These are phyloP conservation scores for Gymnocephalus cernua DNA, from an alignment of 2,113 vertebrate species.

Conservation along the genomic window DNA sequence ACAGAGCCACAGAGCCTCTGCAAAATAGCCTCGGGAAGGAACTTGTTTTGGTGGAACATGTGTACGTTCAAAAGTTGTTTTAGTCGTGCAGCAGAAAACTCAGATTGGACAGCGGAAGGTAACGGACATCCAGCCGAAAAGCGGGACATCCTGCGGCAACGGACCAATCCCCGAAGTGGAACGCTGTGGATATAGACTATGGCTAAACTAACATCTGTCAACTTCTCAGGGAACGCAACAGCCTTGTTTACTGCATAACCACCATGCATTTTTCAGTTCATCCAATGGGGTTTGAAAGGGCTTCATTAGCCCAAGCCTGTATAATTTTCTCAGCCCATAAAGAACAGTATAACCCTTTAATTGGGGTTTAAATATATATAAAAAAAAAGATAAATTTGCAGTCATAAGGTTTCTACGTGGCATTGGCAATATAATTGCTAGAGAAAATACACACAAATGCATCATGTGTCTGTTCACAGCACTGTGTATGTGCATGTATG, in stretches of 20 bases:
- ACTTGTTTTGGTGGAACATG: no score
- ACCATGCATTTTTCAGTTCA: conserved; percentile 24
- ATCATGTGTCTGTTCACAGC: not conserved
- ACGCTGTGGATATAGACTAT: not conserved
- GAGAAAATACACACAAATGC: not conserved
- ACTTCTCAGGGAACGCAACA: not conserved
- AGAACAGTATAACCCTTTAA: conserved; percentile 27
- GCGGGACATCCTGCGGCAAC: no score
- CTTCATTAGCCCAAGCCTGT: conserved; percentile 23
- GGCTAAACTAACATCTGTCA: not conserved
- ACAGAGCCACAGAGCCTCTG: no score
- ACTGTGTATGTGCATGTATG: not conserved
- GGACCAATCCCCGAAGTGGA: no score
- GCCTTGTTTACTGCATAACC: conserved; percentile 12
- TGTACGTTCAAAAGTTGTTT: no score
- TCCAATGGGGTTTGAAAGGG: conserved; percentile 21
- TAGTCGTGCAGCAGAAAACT: no score
- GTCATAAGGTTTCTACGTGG: not conserved
- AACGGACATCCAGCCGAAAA: no score
- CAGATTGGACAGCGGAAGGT: no score
- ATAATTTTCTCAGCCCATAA: conserved; percentile 33
- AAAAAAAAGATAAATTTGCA: not conserved
- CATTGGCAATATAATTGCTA: not conserved
- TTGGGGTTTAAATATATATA: conserved; percentile 14
- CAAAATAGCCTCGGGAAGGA: no score